Conservation (phyloP, 2,113 vertebrate species). For the Chinchilla lanigera region DNA sequence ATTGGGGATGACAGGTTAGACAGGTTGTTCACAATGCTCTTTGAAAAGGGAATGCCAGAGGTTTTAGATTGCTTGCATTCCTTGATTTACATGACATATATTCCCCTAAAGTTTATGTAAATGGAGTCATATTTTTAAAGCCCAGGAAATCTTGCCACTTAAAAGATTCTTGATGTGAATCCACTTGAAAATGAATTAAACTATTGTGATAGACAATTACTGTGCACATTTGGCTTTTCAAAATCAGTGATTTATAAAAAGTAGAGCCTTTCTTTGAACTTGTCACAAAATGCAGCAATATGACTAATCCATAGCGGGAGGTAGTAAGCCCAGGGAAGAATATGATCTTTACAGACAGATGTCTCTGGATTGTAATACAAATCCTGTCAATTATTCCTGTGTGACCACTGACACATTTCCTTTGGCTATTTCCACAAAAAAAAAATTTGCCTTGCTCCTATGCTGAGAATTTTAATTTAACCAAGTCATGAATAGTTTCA, state of each 20-base stretch:
- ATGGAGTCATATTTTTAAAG: slow-evolving; percentile 61
- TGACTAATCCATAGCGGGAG: not conserved
- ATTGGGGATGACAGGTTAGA: slow-evolving; percentile 68
- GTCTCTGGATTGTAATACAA: not conserved
- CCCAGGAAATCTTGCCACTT: slow-evolving; percentile 26
- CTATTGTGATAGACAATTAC: not conserved
- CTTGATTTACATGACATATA: slow-evolving; percentile 67
- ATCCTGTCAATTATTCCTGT: not conserved
- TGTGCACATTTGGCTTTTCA: slow-evolving; percentile 42
- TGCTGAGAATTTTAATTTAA: slow-evolving; percentile 33
- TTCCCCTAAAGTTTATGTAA: slow-evolving; percentile 51
- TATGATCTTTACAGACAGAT: not conserved
- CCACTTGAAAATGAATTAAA: slow-evolving; percentile 27
- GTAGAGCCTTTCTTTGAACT: slow-evolving; percentile 19
- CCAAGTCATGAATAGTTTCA: not conserved
- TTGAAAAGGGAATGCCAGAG: slow-evolving; percentile 60
- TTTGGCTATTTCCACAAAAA: not conserved
- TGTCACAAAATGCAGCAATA: not conserved
- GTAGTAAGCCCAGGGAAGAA: not conserved
- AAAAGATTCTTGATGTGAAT: slow-evolving; percentile 53
- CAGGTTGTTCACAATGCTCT: slow-evolving; percentile 55
- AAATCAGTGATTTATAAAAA: slow-evolving; percentile 9
- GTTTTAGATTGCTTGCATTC: slow-evolving; percentile 50
- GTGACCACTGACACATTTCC: not conserved
- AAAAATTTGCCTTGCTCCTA: not conserved